Percentiles rank a stretch among this genome's conserved stretches.
Conservation (phyloP, 1,140 invertebrate genomes). For the Nasonia giraulti region DNA sequence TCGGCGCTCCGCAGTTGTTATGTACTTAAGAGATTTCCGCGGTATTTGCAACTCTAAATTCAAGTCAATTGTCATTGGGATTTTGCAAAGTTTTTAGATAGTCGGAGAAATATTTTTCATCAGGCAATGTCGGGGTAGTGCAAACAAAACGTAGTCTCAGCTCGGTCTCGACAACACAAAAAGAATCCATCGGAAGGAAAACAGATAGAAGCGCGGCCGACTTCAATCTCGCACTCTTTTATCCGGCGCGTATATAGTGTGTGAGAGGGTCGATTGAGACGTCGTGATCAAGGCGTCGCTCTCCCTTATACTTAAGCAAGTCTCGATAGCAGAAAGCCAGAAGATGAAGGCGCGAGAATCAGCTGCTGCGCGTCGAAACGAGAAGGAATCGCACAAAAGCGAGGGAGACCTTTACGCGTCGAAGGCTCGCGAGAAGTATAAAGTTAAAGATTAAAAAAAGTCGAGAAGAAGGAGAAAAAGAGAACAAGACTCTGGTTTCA, state of each 20-base stretch:
- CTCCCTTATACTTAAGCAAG: slow-evolving; percentile 41
- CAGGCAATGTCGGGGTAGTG: background rate
- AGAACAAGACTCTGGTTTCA: slow-evolving; percentile 61
- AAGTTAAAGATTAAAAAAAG: slow-evolving; percentile 58
- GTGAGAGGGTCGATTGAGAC: slow-evolving; percentile 46
- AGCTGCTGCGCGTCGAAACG: slow-evolving; percentile 17
- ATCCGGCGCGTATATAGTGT: background rate
- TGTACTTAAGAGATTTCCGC: background rate
- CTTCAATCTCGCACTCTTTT: slow-evolving; percentile 33
- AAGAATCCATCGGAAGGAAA: slow-evolving; percentile 27
- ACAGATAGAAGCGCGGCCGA: background rate
- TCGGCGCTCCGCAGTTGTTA: background rate
- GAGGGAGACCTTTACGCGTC: slow-evolving; percentile 11
- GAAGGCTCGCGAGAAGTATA: slow-evolving; percentile 51
- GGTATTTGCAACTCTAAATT: no score
- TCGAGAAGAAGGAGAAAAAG: slow-evolving; percentile 11
- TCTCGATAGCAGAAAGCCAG: slow-evolving; percentile 42
- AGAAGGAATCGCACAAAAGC: slow-evolving; percentile 34
- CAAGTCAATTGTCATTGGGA: no score
- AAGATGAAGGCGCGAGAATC: slow-evolving; percentile 25
- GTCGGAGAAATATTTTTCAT: background rate
- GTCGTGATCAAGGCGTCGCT: slow-evolving; percentile 41
- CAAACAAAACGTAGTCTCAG: background rate
- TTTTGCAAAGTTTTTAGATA: background rate
- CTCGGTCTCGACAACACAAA: background rate